Evolutionary conservation across 2,888 invertebrate genomes (phyloP).

Genomic region (Petrolisthes manimaculis): DNA sequence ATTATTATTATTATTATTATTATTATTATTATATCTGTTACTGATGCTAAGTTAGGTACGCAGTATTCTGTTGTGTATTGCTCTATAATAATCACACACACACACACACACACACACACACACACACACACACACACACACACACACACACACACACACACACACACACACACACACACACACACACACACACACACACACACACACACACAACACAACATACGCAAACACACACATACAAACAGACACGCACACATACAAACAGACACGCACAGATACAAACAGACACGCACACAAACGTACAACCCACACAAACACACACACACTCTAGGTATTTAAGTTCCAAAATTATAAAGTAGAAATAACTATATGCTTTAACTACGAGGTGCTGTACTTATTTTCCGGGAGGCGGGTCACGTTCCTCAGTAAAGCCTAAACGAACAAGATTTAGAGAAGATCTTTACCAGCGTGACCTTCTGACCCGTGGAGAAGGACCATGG

Average conservation of each 20-base stretch:
- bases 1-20: no score
- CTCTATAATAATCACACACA: background rate
- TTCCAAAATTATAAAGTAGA: no score
- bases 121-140: slow-evolving; percentile 2
- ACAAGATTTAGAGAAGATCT: background rate
- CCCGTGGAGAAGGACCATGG: background rate
- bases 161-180: background rate
- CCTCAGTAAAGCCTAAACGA: background rate
- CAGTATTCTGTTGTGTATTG: no score
- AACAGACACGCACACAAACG: background rate
- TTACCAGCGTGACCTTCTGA: slow-evolving; percentile 11
- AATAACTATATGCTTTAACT: no score
- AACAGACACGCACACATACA: background rate
- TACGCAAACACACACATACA: background rate
- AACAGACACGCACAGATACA: background rate
- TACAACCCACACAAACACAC: background rate
- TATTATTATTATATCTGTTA: no score
- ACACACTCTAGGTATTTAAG: background rate
- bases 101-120: slow-evolving; percentile 9
- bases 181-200: slow-evolving; percentile 1
- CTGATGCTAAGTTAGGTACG: no score
- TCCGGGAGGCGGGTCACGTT: background rate
- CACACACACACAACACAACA: slow-evolving; percentile 4
- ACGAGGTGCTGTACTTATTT: no score
- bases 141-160: background rate